A percentile compares a stretch with the other conserved stretches of the same genome.
phyloP scores from a whole-genome alignment of 2,888 invertebrate genomes.

The Noctua comes region DNA sequence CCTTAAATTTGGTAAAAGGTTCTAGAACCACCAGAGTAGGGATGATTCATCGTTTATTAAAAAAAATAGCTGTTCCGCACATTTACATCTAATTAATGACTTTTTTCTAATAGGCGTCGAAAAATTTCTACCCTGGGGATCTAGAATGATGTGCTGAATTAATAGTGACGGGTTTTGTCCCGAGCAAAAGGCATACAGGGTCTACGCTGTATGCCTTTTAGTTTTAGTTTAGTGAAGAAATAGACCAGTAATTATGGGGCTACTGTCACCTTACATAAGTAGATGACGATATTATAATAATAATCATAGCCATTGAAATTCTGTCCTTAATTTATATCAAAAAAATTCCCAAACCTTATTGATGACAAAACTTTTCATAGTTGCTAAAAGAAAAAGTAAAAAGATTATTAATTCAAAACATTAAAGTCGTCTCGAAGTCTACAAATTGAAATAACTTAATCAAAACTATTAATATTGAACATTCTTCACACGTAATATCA shows the following conservation, averaged over 20 bases:
- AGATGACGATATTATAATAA: background rate
- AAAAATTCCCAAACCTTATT: background rate
- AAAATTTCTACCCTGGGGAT: too few species aligned
- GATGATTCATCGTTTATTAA: too few species aligned
- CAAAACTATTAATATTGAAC: slow-evolving; percentile 21
- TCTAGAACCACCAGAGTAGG: background rate
- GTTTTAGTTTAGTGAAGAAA: background rate
- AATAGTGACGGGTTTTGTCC: too few species aligned
- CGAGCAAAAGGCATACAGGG: too few species aligned
- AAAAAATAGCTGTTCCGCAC: too few species aligned
- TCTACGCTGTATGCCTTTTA: too few species aligned
- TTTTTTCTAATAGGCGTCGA: too few species aligned
- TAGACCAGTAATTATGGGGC: too few species aligned
- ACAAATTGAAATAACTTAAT: slow-evolving; percentile 9
- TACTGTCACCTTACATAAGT: background rate
- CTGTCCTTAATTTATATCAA: background rate
- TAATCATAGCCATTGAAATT: background rate
- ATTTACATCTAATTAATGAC: too few species aligned
- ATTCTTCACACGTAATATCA: slow-evolving; percentile 18
- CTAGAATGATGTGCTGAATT: too few species aligned
- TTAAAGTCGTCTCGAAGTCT: slow-evolving; percentile 13
- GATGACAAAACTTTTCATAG: background rate
- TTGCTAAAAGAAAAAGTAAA: slow-evolving; percentile 3
- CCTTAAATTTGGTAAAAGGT: background rate
- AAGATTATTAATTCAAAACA: background rate